A percentile compares a stretch with the other conserved stretches of the same genome.
Evolutionary conservation across 2,113 vertebrate species (phyloP).

Genomic region (Rafetus swinhoei): DNA sequence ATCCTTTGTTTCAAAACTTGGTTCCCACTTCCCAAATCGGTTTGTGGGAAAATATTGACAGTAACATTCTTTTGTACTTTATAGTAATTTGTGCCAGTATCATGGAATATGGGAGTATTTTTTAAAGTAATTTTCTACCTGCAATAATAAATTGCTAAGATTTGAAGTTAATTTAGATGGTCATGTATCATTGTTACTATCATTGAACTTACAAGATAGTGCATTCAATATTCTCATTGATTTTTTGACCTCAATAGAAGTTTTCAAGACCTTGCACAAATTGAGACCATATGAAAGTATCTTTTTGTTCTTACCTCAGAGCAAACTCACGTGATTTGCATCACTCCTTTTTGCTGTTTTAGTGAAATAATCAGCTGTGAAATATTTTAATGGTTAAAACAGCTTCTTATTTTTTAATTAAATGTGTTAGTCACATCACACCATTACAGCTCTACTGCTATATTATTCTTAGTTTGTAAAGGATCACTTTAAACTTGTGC

Average conservation of each 20-base stretch:
- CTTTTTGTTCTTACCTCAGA: neutral
- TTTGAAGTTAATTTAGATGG: neutral
- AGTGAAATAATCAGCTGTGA: neutral
- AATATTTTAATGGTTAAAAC: conserved; percentile 19
- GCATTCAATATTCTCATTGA: neutral
- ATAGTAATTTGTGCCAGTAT: neutral
- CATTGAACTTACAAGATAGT: too few relatives aligned
- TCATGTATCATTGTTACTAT: fast-evolving
- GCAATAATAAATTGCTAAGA: neutral
- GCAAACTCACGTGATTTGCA: neutral
- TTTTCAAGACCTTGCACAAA: neutral
- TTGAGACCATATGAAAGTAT: neutral
- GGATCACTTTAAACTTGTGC: conserved; percentile 23
- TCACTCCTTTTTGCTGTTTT: neutral
- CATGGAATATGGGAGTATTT: neutral
- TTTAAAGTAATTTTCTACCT: neutral
- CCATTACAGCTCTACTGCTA: neutral
- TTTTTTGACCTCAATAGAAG: neutral
- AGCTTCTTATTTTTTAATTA: conserved; percentile 20
- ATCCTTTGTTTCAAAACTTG: too few relatives aligned
- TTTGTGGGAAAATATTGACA: neutral
- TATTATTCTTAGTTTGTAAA: conserved; percentile 36
- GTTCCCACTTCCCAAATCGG: too few relatives aligned
- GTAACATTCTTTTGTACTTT: neutral
- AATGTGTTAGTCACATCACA: conserved; percentile 23